These are phyloP conservation scores for Hassar affinis DNA, from an alignment of 2,113 vertebrate species.

Conservation along the genomic window DNA sequence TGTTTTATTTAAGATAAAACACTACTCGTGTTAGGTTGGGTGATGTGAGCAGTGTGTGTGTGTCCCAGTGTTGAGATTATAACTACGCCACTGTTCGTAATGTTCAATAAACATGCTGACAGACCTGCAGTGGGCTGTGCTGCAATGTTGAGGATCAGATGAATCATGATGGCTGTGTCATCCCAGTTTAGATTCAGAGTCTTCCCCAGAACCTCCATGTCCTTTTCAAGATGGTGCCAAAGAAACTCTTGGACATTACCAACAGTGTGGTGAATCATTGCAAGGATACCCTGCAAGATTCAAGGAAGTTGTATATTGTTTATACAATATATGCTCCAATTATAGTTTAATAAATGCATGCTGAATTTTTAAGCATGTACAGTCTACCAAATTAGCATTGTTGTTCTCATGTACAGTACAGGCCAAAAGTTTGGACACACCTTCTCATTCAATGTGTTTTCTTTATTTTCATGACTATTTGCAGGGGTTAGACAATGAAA, in stretches of 20 bases:
- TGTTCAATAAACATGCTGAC: background rate
- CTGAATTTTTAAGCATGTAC: background rate
- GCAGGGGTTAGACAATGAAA: no score
- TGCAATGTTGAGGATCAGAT: slow-evolving; percentile 62
- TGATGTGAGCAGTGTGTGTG: no score
- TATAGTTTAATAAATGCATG: background rate
- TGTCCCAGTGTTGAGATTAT: no score
- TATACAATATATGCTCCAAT: no score
- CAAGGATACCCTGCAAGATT: slow-evolving; percentile 54
- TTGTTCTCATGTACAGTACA: no score
- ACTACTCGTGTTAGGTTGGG: no score
- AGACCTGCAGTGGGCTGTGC: slow-evolving; percentile 50
- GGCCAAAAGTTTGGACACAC: no score
- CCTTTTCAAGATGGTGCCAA: slow-evolving; percentile 67
- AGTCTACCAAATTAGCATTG: background rate
- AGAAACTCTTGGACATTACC: slow-evolving; percentile 57
- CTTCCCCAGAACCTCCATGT: slow-evolving; percentile 60
- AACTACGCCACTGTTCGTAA: no score
- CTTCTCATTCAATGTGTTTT: no score
- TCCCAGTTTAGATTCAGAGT: slow-evolving; percentile 68
- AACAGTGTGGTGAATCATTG: slow-evolving; percentile 62
- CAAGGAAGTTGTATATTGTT: background rate
- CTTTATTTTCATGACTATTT: no score
- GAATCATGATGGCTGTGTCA: slow-evolving; percentile 59
- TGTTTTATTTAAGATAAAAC: no score